Percentiles rank a stretch among this genome's conserved stretches.
phyloP scores from a whole-genome alignment of 2,888 invertebrate species.

The Cataglyphis livida region DNA sequence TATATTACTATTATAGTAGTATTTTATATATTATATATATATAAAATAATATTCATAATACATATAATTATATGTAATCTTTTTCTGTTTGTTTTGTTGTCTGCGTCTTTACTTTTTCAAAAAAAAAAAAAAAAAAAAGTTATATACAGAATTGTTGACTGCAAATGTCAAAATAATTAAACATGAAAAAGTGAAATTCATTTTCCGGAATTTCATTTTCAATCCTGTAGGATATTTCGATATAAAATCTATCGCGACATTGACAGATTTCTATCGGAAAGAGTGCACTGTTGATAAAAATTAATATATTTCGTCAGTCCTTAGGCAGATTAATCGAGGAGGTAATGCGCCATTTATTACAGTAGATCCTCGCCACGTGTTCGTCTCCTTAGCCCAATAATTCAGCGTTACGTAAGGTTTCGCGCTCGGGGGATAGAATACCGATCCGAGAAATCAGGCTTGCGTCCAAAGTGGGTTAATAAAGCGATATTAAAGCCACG shows the following conservation, averaged over 20 bases:
- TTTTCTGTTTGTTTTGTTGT: not conserved
- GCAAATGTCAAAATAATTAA: not conserved
- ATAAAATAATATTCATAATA: not conserved
- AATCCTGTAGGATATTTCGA: not conserved
- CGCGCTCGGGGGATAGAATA: constrained; percentile 20
- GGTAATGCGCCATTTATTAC: constrained; percentile 35
- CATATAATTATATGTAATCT: not conserved
- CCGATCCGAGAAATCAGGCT: constrained; percentile 37
- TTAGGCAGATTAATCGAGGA: constrained; percentile 16
- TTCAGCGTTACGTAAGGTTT: constrained; percentile 52
- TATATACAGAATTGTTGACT: too few relatives aligned
- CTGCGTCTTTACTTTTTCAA: too few relatives aligned
- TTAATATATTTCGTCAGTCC: not conserved
- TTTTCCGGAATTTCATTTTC: not conserved
- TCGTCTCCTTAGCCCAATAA: constrained; percentile 21
- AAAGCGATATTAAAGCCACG: constrained; percentile 84
- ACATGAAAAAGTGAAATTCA: not conserved
- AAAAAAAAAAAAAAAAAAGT: too few relatives aligned
- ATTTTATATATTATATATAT: not conserved
- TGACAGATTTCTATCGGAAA: not conserved
- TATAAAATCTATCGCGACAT: not conserved
- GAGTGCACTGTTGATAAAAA: constrained; percentile 6
- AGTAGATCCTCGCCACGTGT: constrained; percentile 39
- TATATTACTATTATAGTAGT: too few relatives aligned
- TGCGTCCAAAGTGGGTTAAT: constrained; percentile 83